These are phyloP conservation scores for Agelastica alni DNA, from an alignment of 2,888 invertebrate species.

Conservation along the genomic window DNA sequence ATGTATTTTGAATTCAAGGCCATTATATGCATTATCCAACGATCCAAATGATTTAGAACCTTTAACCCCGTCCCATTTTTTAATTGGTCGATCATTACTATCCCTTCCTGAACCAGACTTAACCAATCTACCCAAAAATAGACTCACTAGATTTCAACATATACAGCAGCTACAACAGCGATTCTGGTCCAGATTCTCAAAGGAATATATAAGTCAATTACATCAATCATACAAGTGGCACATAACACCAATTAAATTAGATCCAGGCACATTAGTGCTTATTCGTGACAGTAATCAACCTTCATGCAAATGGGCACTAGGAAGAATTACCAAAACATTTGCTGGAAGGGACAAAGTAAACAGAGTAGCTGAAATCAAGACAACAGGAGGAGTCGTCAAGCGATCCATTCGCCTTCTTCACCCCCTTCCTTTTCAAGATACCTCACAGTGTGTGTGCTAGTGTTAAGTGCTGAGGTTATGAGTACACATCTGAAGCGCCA, in stretches of 20 bases:
- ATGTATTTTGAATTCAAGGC: conserved; percentile 41
- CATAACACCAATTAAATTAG: neutral
- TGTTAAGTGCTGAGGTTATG: neutral
- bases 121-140: neutral
- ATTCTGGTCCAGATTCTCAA: conserved; percentile 2
- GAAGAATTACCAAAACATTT: neutral
- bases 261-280: conserved; percentile 1
- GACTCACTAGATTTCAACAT: neutral
- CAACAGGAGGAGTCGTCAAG: conserved; percentile 1
- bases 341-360: conserved; percentile 1
- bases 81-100: neutral
- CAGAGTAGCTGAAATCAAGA: conserved; percentile 6
- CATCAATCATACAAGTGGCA: conserved; percentile 7
- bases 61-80: conserved; percentile 32
- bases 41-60: conserved; percentile 33
- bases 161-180: neutral
- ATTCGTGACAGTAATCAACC: neutral
- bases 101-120: neutral
- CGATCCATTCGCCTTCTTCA: neutral
- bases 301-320: conserved; percentile 1
- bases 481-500: neutral
- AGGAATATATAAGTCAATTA: conserved; percentile 5
- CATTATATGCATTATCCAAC: conserved; percentile 32
- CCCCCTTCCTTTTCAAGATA: conserved; percentile 2
- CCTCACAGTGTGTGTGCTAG: neutral